Conservation (phyloP, 2,113 vertebrate species). For the Percopsis transmontana region DNA sequence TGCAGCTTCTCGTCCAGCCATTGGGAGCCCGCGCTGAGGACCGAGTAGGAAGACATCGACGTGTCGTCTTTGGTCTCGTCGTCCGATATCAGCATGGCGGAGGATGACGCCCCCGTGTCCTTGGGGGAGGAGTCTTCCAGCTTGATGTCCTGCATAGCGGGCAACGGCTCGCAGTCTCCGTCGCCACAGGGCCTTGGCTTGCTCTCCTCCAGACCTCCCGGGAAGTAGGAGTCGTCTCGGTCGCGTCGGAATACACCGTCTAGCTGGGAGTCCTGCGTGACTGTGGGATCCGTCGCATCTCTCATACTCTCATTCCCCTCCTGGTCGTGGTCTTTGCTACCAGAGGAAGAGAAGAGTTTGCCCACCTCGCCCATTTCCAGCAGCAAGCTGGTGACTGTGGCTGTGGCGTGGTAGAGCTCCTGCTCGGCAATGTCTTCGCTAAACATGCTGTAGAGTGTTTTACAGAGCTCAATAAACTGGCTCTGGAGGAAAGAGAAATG, state of each 20-base stretch:
- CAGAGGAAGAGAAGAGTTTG: constrained; percentile 83
- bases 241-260: constrained; percentile 24
- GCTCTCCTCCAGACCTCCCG: constrained; percentile 54
- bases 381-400: constrained; percentile 93
- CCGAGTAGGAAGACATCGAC: constrained; percentile 96
- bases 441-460: constrained; percentile 98
- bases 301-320: constrained; percentile 27
- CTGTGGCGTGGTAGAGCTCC: constrained; percentile 95
- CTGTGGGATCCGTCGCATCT: constrained; percentile 1
- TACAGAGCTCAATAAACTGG: constrained; percentile 97
- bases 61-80: constrained; percentile 97
- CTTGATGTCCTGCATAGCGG: constrained; percentile 93
- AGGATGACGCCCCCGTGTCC: constrained; percentile 86
- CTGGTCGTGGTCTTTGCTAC: constrained; percentile 49
- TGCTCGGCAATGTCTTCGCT: constrained; percentile 92
- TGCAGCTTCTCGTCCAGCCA: constrained; percentile 94
- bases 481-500: constrained; percentile 71
- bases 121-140: constrained; percentile 92
- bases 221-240: constrained; percentile 54
- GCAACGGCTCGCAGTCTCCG: constrained; percentile 38
- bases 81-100: constrained; percentile 93
- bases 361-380: constrained; percentile 97
- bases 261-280: neutral
- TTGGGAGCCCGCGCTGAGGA: constrained; percentile 92
- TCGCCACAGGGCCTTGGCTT: constrained; percentile 20